A percentile compares a stretch with the other conserved stretches of the same genome.
Evolutionary conservation across 2,888 invertebrate genomes (phyloP).

Genomic region (Eristalinus aeneus): DNA sequence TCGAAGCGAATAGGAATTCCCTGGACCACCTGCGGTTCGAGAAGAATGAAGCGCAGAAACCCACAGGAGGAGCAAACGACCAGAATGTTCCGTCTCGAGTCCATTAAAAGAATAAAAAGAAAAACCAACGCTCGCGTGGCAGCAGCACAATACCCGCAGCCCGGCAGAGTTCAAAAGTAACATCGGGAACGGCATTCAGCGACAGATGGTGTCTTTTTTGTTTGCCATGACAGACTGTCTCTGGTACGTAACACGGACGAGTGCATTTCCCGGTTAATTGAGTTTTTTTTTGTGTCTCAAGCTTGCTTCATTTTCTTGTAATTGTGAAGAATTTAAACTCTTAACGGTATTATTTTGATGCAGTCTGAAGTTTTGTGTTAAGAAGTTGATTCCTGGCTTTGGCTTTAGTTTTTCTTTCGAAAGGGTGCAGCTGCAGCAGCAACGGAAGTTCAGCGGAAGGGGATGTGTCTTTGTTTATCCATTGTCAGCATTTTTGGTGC

Average conservation of each 20-base stretch:
- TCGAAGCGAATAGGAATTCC: not conserved
- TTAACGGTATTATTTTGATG: not conserved
- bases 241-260: not conserved
- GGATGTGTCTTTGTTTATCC: no score
- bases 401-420: no score
- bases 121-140: not conserved
- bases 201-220: not conserved
- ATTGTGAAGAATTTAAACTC: not conserved
- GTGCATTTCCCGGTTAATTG: not conserved
- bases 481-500: no score
- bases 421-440: no score
- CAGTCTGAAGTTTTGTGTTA: no score
- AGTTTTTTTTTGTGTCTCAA: not conserved
- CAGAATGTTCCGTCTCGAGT: not conserved
- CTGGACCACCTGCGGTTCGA: not conserved
- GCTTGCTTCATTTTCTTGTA: not conserved
- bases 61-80: no score
- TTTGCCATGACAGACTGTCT: not conserved
- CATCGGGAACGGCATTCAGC: not conserved
- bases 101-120: not conserved
- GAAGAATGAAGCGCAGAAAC: not conserved
- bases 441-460: no score
- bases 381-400: no score
- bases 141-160: not conserved
- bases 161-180: not conserved